Percentiles rank a stretch among this genome's conserved stretches.
phyloP scores from a whole-genome alignment of 1,140 invertebrate genomes.

The Kradibia gibbosae region DNA sequence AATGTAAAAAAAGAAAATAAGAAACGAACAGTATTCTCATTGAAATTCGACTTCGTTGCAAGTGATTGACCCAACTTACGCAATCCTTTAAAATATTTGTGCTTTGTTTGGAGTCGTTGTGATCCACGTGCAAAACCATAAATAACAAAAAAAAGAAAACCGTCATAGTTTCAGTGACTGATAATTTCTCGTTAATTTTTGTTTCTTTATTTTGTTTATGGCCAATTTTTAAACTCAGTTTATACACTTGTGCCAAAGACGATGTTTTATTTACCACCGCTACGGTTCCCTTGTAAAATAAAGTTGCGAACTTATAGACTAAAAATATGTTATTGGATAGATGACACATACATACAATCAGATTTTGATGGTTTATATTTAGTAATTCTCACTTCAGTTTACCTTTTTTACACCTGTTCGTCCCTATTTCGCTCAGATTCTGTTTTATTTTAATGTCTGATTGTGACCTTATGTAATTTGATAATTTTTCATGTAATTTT shows the following conservation, averaged over 20 bases:
- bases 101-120: conserved; percentile 39
- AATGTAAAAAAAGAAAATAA: conserved; percentile 33
- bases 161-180: conserved; percentile 4
- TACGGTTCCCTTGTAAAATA: conserved; percentile 43
- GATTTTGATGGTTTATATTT: conserved; percentile 47
- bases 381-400: conserved; percentile 27
- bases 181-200: conserved; percentile 1
- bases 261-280: conserved; percentile 35
- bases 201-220: background rate
- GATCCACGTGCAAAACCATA: conserved; percentile 39
- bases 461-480: conserved; percentile 2
- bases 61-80: conserved; percentile 38
- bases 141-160: conserved; percentile 33
- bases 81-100: conserved; percentile 49
- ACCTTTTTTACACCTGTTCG: background rate
- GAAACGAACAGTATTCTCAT: conserved; percentile 28
- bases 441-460: background rate
- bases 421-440: conserved; percentile 39
- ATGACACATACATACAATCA: conserved; percentile 47
- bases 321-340: conserved; percentile 45
- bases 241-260: conserved; percentile 43
- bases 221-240: conserved; percentile 31
- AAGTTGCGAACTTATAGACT: conserved; percentile 45
- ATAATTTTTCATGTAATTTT: background rate
- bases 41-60: conserved; percentile 48